These are phyloP conservation scores for Phrynosoma platyrhinos DNA, from an alignment of 2,113 vertebrate species.

Conservation along the genomic window DNA sequence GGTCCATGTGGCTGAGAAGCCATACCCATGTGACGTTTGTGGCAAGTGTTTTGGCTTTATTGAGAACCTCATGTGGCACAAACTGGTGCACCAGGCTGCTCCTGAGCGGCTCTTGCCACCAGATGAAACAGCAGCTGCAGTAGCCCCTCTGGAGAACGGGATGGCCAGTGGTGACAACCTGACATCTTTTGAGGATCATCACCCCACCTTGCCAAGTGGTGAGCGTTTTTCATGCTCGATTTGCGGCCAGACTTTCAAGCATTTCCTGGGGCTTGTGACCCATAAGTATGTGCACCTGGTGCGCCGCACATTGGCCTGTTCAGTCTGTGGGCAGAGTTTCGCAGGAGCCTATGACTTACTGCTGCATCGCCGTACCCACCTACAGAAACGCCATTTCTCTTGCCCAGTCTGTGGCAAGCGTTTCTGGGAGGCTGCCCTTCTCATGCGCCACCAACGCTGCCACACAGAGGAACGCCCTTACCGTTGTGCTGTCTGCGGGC, in stretches of 20 bases:
- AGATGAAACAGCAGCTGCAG: constrained; percentile 59
- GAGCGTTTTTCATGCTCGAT: constrained; percentile 89
- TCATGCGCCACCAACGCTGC: constrained; percentile 88
- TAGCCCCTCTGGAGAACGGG: constrained; percentile 78
- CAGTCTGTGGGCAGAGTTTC: constrained; percentile 75
- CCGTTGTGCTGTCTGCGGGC: constrained; percentile 82
- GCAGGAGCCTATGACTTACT: constrained; percentile 76
- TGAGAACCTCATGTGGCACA: constrained; percentile 81
- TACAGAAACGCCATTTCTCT: constrained; percentile 83
- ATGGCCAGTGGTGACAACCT: constrained; percentile 68
- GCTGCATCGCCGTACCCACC: constrained; percentile 81
- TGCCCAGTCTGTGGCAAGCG: constrained; percentile 89
- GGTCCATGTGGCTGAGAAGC: constrained; percentile 71
- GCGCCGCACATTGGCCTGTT: constrained; percentile 71
- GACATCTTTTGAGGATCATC: constrained; percentile 53
- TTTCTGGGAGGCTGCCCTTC: constrained; percentile 87
- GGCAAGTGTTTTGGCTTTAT: constrained; percentile 79
- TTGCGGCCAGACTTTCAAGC: constrained; percentile 91
- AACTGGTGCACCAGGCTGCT: constrained; percentile 75
- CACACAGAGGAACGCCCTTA: constrained; percentile 88
- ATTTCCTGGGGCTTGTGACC: constrained; percentile 86
- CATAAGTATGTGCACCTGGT: constrained; percentile 83
- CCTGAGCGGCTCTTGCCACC: constrained; percentile 77
- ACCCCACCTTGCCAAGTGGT: constrained; percentile 55
- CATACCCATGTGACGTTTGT: constrained; percentile 74